Percentiles rank a stretch among this genome's conserved stretches.
phyloP scores from a whole-genome alignment of 1,140 invertebrate genomes.

The Monomorium pharaonis region DNA sequence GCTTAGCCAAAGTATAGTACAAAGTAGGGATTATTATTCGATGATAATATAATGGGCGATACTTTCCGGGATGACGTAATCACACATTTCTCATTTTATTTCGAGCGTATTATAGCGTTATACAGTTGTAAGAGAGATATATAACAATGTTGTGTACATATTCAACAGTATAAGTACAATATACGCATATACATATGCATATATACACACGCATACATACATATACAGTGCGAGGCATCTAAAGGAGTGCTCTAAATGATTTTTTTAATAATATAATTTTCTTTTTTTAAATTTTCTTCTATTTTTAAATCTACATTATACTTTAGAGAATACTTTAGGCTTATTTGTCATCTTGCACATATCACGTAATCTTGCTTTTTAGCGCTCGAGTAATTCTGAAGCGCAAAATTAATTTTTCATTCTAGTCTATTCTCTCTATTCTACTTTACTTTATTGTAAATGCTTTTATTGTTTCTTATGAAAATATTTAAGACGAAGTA shows the following conservation, averaged over 20 bases:
- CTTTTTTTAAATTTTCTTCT: not conserved
- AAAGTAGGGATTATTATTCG: constrained; percentile 16
- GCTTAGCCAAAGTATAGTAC: constrained; percentile 26
- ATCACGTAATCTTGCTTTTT: not conserved
- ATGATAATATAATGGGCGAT: not conserved
- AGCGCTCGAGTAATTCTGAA: not conserved
- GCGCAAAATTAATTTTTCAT: not conserved
- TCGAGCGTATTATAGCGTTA: constrained; percentile 53
- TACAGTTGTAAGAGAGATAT: constrained; percentile 66
- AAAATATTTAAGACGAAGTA: constrained; percentile 11
- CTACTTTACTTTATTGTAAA: constrained; percentile 10
- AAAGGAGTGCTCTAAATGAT: constrained; percentile 11
- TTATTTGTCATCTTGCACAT: constrained; percentile 29
- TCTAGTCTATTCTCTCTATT: constrained; percentile 9
- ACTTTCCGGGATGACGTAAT: not conserved
- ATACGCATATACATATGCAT: constrained; percentile 47
- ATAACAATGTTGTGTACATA: constrained; percentile 67
- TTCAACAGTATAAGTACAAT: constrained; percentile 70
- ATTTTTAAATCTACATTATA: constrained; percentile 7
- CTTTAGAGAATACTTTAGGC: not conserved
- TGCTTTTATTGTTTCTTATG: not conserved
- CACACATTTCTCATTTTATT: constrained; percentile 39
- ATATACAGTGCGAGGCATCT: constrained; percentile 32
- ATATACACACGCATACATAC: constrained; percentile 1
- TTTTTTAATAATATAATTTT: not conserved